Percentiles rank a stretch among this genome's conserved stretches.
These are phyloP conservation scores for Epinephelus cyanopodus DNA, from an alignment of 2,113 vertebrate species.

Conservation along the genomic window DNA sequence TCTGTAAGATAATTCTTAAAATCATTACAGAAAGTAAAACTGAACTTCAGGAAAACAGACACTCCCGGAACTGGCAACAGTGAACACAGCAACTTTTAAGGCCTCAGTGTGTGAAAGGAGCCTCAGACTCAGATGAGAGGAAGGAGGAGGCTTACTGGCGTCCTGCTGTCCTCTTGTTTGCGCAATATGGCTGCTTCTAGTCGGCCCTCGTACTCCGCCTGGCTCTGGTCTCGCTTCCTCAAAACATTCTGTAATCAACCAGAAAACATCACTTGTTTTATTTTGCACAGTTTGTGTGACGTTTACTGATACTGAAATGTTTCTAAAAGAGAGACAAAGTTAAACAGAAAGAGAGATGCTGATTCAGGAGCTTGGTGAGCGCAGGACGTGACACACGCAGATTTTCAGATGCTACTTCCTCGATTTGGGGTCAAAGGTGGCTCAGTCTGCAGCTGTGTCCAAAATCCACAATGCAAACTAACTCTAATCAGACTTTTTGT, in stretches of 20 bases:
- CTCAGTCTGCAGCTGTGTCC: neutral
- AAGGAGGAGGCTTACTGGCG: constrained; percentile 86
- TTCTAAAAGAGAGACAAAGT: neutral
- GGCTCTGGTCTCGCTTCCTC: constrained; percentile 96
- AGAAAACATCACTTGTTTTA: neutral
- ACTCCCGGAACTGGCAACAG: neutral
- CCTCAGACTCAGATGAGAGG: neutral
- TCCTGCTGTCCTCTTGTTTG: constrained; percentile 91
- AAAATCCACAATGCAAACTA: neutral
- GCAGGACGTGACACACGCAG: constrained; percentile 32
- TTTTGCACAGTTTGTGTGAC: neutral
- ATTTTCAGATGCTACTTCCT: constrained; percentile 10
- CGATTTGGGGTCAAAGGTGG: constrained; percentile 10
- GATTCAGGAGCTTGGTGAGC: neutral
- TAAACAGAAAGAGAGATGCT: constrained; percentile 17
- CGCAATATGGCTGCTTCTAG: constrained; percentile 92
- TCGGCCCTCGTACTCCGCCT: constrained; percentile 96
- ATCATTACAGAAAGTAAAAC: neutral
- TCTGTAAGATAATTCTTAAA: neutral
- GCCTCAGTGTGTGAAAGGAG: neutral
- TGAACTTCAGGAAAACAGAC: neutral
- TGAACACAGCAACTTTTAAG: neutral
- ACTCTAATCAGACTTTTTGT: neutral
- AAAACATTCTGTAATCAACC: constrained; percentile 88
- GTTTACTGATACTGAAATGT: no score